Percentiles rank a stretch among this genome's conserved stretches.
Conservation (phyloP, 2,888 invertebrate species). For the Hyposoter dolosus region DNA sequence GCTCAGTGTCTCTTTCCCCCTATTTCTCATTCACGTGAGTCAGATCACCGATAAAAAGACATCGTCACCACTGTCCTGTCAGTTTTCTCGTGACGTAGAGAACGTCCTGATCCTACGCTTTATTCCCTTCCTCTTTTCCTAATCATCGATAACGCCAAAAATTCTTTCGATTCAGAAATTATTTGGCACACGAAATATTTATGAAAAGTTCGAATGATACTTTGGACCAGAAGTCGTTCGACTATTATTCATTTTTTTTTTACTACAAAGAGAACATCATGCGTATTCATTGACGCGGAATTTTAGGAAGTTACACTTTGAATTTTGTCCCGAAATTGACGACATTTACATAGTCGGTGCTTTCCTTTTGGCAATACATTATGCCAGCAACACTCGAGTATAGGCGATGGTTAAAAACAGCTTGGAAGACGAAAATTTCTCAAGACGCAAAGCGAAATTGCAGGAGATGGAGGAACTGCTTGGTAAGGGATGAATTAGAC, state of each 20-base stretch:
- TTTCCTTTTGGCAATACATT: background rate
- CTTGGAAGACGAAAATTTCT: slow-evolving; percentile 25
- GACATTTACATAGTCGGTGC: background rate
- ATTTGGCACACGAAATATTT: background rate
- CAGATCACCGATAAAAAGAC: slow-evolving; percentile 10
- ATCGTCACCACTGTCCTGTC: slow-evolving; percentile 17
- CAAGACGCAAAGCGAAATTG: slow-evolving; percentile 7
- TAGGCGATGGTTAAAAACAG: background rate
- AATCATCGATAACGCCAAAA: background rate
- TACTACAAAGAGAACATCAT: background rate
- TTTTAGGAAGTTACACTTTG: background rate
- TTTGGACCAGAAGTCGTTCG: background rate
- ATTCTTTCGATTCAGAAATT: background rate
- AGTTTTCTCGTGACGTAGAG: background rate
- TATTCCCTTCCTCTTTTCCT: background rate
- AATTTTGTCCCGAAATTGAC: background rate
- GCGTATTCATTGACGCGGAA: background rate
- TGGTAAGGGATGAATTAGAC: slow-evolving; percentile 26
- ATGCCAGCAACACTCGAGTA: background rate
- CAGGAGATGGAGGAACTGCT: background rate
- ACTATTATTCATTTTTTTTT: background rate
- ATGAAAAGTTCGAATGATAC: background rate
- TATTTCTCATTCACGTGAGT: slow-evolving; percentile 20
- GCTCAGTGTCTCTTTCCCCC: slow-evolving; percentile 18
- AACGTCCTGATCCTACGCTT: too few relatives aligned